These are phyloP conservation scores for Vannuccia rotundouncinata DNA, from an alignment of 2,888 invertebrate species.

Conservation along the genomic window DNA sequence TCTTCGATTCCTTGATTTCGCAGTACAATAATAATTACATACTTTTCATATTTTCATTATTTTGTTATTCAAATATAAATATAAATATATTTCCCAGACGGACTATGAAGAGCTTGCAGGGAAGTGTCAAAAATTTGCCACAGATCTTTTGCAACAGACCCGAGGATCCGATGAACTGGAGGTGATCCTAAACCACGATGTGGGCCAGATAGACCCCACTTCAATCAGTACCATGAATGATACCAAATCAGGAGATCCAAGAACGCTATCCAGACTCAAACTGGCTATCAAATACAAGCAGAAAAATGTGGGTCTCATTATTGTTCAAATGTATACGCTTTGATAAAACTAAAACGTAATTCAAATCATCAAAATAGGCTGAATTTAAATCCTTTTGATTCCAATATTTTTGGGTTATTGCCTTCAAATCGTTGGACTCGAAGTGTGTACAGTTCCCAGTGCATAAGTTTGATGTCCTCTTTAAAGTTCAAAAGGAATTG, in stretches of 20 bases:
- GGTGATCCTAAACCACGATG: conserved; percentile 80
- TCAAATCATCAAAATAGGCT: too few relatives aligned
- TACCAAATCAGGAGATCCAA: neutral
- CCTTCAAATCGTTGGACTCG: too few relatives aligned
- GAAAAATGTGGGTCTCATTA: conserved; percentile 70
- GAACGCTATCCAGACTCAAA: conserved; percentile 69
- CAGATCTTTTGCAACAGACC: conserved; percentile 88
- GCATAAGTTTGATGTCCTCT: too few relatives aligned
- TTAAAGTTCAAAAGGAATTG: too few relatives aligned
- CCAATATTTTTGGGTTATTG: too few relatives aligned
- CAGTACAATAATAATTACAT: neutral
- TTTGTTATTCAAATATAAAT: neutral
- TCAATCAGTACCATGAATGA: neutral
- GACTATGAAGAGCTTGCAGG: conserved; percentile 33
- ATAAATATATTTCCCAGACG: neutral
- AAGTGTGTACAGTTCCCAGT: too few relatives aligned
- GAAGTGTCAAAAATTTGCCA: conserved; percentile 78
- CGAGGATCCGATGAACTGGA: conserved; percentile 89
- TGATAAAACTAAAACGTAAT: too few relatives aligned
- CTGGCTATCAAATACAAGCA: conserved; percentile 91
- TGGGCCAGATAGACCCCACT: neutral
- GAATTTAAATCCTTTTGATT: too few relatives aligned
- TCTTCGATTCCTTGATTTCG: neutral
- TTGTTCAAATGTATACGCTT: too few relatives aligned
- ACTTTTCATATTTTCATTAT: neutral